A percentile compares a stretch with the other conserved stretches of the same genome.
phyloP scores from a whole-genome alignment of 2,888 invertebrate species.

The Nomada ruficornis region DNA sequence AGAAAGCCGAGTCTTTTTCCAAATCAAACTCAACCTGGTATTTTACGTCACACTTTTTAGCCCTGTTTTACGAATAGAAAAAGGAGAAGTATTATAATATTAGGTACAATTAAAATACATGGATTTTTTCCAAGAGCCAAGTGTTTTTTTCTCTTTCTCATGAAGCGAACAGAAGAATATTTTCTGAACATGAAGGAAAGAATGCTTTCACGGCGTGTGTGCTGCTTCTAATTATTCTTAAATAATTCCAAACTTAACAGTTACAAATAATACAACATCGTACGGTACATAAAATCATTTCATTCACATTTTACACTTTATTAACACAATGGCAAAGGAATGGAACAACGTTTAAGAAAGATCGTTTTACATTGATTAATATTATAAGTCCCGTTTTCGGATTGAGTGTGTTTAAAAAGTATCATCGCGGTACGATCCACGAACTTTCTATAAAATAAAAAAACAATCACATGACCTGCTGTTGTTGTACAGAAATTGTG shows the following conservation, averaged over 20 bases:
- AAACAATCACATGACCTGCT: slow-evolving; percentile 2
- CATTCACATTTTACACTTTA: slow-evolving; percentile 57
- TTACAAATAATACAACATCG: slow-evolving; percentile 51
- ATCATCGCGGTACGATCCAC: neutral
- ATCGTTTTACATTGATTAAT: slow-evolving; percentile 41
- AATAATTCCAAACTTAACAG: slow-evolving; percentile 40
- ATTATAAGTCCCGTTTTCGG: slow-evolving; percentile 16
- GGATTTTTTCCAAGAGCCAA: neutral
- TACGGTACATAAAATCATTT: slow-evolving; percentile 43
- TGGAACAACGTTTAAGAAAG: slow-evolving; percentile 45
- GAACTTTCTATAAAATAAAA: slow-evolving; percentile 3
- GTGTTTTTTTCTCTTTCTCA: neutral
- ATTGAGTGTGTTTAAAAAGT: slow-evolving; percentile 14
- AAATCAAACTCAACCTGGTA: slow-evolving; percentile 10
- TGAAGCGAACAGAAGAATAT: too few relatives aligned
- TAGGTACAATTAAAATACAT: neutral
- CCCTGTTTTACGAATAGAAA: neutral
- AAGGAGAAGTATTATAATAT: neutral
- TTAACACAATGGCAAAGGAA: slow-evolving; percentile 51
- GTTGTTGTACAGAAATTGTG: slow-evolving; percentile 35
- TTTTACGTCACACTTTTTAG: neutral
- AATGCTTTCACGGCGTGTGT: slow-evolving; percentile 9
- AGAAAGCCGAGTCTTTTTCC: neutral
- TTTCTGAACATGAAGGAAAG: neutral
- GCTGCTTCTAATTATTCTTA: slow-evolving; percentile 33